Base-by-base conservation (phyloP, 2,113 vertebrate species). In the Xerus inauris region DNA sequence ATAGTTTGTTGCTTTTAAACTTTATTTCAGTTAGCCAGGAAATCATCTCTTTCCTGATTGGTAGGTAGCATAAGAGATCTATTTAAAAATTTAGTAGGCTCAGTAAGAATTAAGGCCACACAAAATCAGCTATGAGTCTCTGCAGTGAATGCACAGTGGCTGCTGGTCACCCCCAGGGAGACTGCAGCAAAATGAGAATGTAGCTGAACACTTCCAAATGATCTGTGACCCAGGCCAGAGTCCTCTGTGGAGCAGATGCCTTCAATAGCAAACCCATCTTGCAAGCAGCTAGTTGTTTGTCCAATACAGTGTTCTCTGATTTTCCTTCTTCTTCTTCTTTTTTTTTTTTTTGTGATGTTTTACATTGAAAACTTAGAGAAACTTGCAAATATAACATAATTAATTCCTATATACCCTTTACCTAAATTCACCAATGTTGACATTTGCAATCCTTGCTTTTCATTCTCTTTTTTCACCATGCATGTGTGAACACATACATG, bases 231-330 rank as follows among this genome's bases (percentile, higher is more conserved):
- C 1, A 14, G 84, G 14, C 16, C 42, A 42, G 13, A 5, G 17
- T 38, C 1, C 12, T 40, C 32, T 28, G 0, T 0, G 0, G 11
- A 42, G 49, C 17, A 14, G 19, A 49, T 13, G 0, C 22, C 35
- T 59, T 87, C 45, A 9, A 0, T 5, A 62, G 42, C 38, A 84
- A 45, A 30, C 35, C 51, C 47, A n/a, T 28, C n/a, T 76, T 82
- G 13, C 16, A 24, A 8, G 24, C 38, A 85, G 38, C 10, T 24
- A 14, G 32, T 32, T 28, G 32, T 65, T 32, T 54, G 16, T 42
- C 30, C n/a, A 51, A 13, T 28, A 35, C 17, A 42, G 20, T 35
- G 28, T 30, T 45, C 17, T 16, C 14, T 89, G 26, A 54, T 57
- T 13, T 7, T 69, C 7, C 59, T 20, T n/a, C 30, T 77, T 14